Percentiles rank a stretch among this genome's conserved stretches.
Conservation (phyloP, 1,140 invertebrate species). For the Meloidogyne hapla region DNA sequence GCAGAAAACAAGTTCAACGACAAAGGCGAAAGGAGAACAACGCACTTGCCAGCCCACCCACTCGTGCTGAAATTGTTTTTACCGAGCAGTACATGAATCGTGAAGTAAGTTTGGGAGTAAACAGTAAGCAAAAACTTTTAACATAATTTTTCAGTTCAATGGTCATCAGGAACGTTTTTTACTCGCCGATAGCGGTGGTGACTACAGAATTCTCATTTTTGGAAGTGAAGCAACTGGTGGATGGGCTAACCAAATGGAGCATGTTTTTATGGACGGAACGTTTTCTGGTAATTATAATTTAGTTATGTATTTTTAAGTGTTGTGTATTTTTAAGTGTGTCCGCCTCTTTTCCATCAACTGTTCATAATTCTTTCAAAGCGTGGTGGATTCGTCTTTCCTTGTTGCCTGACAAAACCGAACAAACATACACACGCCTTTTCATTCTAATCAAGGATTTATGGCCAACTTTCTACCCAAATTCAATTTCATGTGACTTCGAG, state of each 20-base stretch:
- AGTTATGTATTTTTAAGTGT: too few species aligned
- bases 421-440: neutral
- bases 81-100: neutral
- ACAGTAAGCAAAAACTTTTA: neutral
- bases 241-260: neutral
- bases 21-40: too few species aligned
- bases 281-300: neutral
- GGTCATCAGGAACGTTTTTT: neutral
- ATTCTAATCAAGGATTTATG: neutral
- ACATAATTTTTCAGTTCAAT: neutral
- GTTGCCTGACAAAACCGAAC: neutral
- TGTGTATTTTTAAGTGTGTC: neutral
- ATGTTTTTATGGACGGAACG: conserved; percentile 2
- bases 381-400: neutral
- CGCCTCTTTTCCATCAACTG: neutral
- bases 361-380: neutral
- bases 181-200: neutral
- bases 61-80: too few species aligned
- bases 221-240: neutral
- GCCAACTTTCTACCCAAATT: neutral
- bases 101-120: neutral
- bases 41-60: too few species aligned
- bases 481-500: neutral
- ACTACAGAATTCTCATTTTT: conserved; percentile 13
- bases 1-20: too few species aligned